Base-by-base conservation (phyloP, 2,888 invertebrate genomes). In the Pycnomerus fuliginosus region DNA sequence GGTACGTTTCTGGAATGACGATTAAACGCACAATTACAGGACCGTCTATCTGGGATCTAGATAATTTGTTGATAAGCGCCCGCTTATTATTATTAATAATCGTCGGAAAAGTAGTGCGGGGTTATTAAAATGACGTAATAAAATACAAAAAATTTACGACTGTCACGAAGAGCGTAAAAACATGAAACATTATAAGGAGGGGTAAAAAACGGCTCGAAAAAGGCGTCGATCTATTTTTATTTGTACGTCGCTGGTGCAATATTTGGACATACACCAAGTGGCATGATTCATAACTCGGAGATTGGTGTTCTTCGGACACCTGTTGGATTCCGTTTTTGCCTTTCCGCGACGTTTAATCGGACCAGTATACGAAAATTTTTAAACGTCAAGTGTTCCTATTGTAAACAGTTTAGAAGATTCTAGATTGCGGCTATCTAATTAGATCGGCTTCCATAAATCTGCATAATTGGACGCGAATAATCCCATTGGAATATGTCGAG, bases 231-330 rank as follows among this genome's bases (percentile, higher is more conserved):
- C 31, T 38, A 38, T 38, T 38, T 38, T 38, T 38, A 38, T 27
- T 36, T 10, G 27, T 20, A 27, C 17, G 30, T 36, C 32, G 14
- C 32, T 37, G 24, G 15, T 33, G 32, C 36, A 48, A 37, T 27
- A 48, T 52, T 50, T 53, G 53, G 50, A 50, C 46, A 38, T 41
- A 53, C 46, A 50, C 50, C 50, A 46, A 53, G 41, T 7, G 16
- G 25, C 24, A 36, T 50, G 45, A 48, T 46, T 53, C 53, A 53
- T 45, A 46, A 50, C 38, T 50, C 39, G 38, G 15, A 45, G 41
- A 50, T 50, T 42, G 43, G 43, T 43, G 25, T 15, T 40, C 28
- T 47, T 41, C 39, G 44, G 36, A 52, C 52, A 52, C 52, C 52
- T 52, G 52, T 52, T 52, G 52, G 41, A 52, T n/a, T 16, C 13